Evolutionary conservation across 2,888 invertebrate species (phyloP), one percentile per base, ranked within the genome.

Genomic region (Calliphora vomitoria): DNA sequence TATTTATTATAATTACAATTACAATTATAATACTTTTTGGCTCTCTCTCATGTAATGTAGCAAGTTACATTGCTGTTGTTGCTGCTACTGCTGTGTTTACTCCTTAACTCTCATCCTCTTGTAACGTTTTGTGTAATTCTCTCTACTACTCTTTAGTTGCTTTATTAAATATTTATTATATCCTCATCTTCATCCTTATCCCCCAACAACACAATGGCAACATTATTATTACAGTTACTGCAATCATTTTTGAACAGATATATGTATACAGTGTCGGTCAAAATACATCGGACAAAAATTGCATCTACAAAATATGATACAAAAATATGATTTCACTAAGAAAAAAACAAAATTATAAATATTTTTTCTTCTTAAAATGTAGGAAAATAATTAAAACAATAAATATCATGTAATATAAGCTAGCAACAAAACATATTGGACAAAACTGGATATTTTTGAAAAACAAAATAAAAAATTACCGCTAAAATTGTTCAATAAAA

Each of bases 1-100:
- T 92, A 92, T 78, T 92, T 92, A 92, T 92, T 91, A 92, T 92
- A 92, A 92, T 92, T 92, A 92, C 91, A 83, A 82, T 75, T 68
- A 82, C 91, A 83, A 82, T 75, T 68, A 82, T 60, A 75, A 78
- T 72, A 69, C 50, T 82, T 82, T 60, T 55, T 60, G 13, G 90
- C 75, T 69, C 72, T 84, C 81, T 85, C 55, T 69, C 62, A 62
- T 68, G 62, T 81, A 79, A 55, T 69, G 64, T 82, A 75, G 75
- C 86, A 82, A 68, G 72, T 74, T 13, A 35, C 8, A 74, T 74
- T 84, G n/a, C 60, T 76, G 79, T 76, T 80, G 82, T 79, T 66
- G 76, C 20, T 47, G 15, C 8, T 38, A 82, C 11, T 69, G 35
- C 35, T 41, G 41, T 50, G 13, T 71, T 78, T 6, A 18, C 68